A percentile compares a stretch with the other conserved stretches of the same genome.
phyloP scores from a whole-genome alignment of 2,888 invertebrate genomes.

The Parasteatoda lunata region DNA sequence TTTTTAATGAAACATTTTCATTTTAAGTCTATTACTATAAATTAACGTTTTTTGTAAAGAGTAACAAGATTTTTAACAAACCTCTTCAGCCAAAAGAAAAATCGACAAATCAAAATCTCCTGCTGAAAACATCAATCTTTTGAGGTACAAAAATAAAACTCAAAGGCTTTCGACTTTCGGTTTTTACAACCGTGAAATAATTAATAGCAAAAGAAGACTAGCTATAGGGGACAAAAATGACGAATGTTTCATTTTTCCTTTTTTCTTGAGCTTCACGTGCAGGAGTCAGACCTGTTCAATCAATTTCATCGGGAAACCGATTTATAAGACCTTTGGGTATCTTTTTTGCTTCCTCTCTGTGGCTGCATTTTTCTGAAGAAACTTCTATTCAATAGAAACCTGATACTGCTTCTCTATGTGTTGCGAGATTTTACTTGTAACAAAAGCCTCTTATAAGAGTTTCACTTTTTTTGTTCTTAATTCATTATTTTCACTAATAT shows the following conservation, averaged over 20 bases:
- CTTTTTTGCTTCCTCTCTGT: constrained; percentile 37
- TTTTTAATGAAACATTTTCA: too few relatives aligned
- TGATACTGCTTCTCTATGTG: constrained; percentile 6
- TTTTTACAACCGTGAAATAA: constrained; percentile 62
- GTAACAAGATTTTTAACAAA: background rate
- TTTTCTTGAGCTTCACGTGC: constrained; percentile 43
- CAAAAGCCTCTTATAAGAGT: background rate
- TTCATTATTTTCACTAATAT: too few relatives aligned
- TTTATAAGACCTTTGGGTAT: constrained; percentile 52
- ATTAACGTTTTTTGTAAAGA: too few relatives aligned
- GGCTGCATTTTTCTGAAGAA: constrained; percentile 25
- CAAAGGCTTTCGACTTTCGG: constrained; percentile 24
- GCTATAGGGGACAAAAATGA: constrained; percentile 56
- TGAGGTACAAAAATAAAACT: constrained; percentile 15
- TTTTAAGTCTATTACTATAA: too few relatives aligned
- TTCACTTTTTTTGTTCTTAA: background rate
- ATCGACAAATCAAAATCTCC: constrained; percentile 41
- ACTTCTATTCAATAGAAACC: constrained; percentile 13
- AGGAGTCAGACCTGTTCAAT: constrained; percentile 56
- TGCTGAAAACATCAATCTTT: constrained; percentile 49
- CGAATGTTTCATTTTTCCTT: constrained; percentile 52
- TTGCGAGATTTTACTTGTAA: background rate
- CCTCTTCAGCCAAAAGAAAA: constrained; percentile 17
- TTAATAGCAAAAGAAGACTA: constrained; percentile 45
- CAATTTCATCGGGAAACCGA: constrained; percentile 55